Percentiles rank a stretch among this genome's conserved stretches.
Conservation (phyloP, 2,888 invertebrate species). For the Himalopsyche anomala region DNA sequence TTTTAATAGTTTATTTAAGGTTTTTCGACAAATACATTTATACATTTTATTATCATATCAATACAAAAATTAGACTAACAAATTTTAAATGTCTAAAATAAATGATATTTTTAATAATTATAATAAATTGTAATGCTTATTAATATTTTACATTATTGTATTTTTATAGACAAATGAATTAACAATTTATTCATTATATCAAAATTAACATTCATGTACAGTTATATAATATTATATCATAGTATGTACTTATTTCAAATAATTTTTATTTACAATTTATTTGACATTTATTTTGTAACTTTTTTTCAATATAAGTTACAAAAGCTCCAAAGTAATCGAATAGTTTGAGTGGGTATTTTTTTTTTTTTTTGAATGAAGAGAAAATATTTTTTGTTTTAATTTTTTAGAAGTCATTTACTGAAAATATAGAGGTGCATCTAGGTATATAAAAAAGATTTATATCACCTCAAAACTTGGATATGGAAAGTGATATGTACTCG, state of each 20-base stretch:
- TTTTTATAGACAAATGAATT: constrained; percentile 38
- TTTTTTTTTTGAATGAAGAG: no score
- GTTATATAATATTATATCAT: not conserved
- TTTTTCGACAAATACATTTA: constrained; percentile 53
- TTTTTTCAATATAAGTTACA: not conserved
- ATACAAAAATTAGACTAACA: constrained; percentile 49
- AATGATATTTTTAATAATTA: constrained; percentile 45
- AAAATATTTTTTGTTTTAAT: no score
- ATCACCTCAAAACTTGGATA: not conserved
- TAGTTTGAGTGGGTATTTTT: no score
- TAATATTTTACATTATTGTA: constrained; percentile 44
- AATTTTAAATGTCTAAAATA: constrained; percentile 46
- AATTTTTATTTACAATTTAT: constrained; percentile 11
- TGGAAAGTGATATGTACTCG: constrained; percentile 9
- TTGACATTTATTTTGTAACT: not conserved
- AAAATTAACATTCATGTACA: constrained; percentile 35
- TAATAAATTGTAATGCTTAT: constrained; percentile 47
- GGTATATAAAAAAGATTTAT: no score
- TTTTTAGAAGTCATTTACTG: no score
- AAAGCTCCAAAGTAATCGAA: no score
- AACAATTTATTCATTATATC: constrained; percentile 38
- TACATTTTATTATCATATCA: constrained; percentile 39
- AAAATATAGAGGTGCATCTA: no score
- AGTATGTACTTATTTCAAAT: not conserved
- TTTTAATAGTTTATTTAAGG: constrained; percentile 51